These are phyloP conservation scores for Neodiprion pinetum DNA, from an alignment of 1,140 invertebrate species.

Conservation along the genomic window DNA sequence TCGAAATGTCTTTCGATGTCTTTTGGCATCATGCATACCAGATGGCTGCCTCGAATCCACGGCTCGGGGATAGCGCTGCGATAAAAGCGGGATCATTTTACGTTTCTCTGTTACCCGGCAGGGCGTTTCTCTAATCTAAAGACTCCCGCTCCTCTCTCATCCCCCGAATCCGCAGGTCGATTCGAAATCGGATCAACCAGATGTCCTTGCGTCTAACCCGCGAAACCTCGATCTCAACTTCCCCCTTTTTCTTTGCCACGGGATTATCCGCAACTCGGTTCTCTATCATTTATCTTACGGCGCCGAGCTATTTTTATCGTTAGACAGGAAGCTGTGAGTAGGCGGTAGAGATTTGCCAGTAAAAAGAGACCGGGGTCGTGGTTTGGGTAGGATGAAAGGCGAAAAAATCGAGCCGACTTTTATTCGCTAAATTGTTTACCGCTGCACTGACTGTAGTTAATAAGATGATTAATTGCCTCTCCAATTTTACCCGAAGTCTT, in stretches of 20 bases:
- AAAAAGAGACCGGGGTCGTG: too few relatives aligned
- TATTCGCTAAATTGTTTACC: slow-evolving; percentile 1
- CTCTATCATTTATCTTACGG: neutral
- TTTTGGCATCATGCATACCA: slow-evolving; percentile 2
- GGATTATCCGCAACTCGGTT: neutral
- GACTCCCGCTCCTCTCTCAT: too few relatives aligned
- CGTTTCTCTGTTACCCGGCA: neutral
- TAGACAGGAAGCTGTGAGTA: neutral
- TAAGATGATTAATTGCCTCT: neutral
- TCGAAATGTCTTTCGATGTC: neutral
- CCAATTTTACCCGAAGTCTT: neutral
- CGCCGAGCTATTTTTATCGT: neutral
- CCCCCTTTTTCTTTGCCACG: neutral
- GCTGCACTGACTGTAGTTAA: neutral
- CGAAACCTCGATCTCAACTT: neutral
- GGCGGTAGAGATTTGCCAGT: neutral
- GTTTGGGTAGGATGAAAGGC: neutral
- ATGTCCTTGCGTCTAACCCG: too few relatives aligned
- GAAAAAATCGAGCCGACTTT: neutral
- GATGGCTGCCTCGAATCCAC: neutral
- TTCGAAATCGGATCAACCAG: too few relatives aligned
- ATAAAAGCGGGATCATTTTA: neutral
- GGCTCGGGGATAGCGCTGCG: neutral
- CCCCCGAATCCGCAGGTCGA: too few relatives aligned
- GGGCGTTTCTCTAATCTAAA: neutral